Evolutionary conservation across 1,140 invertebrate species (phyloP), one percentile per base, ranked within the genome.

Genomic region (Psilanteris sp.): DNA sequence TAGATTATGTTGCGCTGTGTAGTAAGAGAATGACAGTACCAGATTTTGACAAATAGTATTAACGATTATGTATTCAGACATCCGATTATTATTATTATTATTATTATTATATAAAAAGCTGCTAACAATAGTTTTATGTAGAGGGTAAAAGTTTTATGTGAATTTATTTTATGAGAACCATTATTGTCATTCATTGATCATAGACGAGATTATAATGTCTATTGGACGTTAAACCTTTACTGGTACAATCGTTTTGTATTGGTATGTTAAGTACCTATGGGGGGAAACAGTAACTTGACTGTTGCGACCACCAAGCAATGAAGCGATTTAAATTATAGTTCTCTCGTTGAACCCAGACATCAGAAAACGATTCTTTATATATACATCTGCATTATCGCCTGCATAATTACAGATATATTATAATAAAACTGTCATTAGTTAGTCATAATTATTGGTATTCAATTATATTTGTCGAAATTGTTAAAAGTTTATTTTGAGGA

Each of bases 271-370:
- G 48, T 29, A 20, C 15, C 16, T 29, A 10, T n/a, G n/a, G n/a
- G 54, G 54, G 46, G 11, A 64, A 50, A 50, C 27, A 31, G 22
- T 31, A 61, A 64, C 26, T 14, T 44, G 36, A 46, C 46, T 43
- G 34, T 20, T 54, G 26, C 14, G 31, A 31, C 22, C 27, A 34
- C 48, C 55, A 22, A 48, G 29, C 64, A 64, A 73, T 64, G 68
- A 43, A 73, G 36, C 68, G 50, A 32, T 73, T 73, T 61, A 41
- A 61, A 73, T 73, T 59, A 73, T 39, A 54, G 18, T 71, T 54
- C 39, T 71, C 31, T 15, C 50, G 43, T 31, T 16, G 29, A 18
- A 8, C 27, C 27, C 31, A 46, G n/a, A 54, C 39, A 15, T 29
- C 10, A 36, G 39, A 14, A 15, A 24, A 27, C 36, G 32, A 43